Evolutionary conservation across 1,140 invertebrate genomes (phyloP), one percentile per base, ranked within the genome.

Genomic region (Aphelinus certus): DNA sequence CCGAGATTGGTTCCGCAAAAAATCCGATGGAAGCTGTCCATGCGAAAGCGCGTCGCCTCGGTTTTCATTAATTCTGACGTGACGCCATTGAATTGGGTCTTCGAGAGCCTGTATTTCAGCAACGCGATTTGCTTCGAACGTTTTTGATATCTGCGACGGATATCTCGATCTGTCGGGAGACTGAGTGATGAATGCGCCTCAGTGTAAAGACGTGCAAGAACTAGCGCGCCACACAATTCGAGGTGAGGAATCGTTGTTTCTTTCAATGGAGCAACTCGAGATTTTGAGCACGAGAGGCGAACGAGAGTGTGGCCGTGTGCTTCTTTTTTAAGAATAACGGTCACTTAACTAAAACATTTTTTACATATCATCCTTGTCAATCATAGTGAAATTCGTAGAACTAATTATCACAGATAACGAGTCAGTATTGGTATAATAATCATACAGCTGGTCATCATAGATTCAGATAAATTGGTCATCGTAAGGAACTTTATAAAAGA

Each of bases 21-120:
- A 71, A 9, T 76, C 74, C 0, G 3, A 3, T 1, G 74, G 67
- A 3, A 76, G 7, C 55, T 68, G 61, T 0, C 81, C 79, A 9
- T 78, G 65, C 0, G 77, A 77, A 26, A 73, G 67, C 26, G 76
- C 46, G 76, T 82, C 81, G 3, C 80, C 80, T 7, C 80, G 81
- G 71, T 83, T 84, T 9, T 58, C 6, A 7, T 58, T 58, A 3
- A 3, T 26, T 7, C 71, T 26, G 6, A 83, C 77, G 68, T 85
- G 78, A n/a, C 71, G 26, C 81, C 82, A 85, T 9, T 79, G 55
- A 7, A 7, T 5, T 3, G 6, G 3, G 45, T 7, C 46, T 2
- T 7, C 4, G 26, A 10, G n/a, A 7, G 9, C 9, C 57, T 75
- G 73, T 47, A 75, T 75, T 63, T 75, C 66, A 26, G 66, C 2